Base-by-base conservation (phyloP, 2,113 vertebrate species). In the Percopsis transmontana region DNA sequence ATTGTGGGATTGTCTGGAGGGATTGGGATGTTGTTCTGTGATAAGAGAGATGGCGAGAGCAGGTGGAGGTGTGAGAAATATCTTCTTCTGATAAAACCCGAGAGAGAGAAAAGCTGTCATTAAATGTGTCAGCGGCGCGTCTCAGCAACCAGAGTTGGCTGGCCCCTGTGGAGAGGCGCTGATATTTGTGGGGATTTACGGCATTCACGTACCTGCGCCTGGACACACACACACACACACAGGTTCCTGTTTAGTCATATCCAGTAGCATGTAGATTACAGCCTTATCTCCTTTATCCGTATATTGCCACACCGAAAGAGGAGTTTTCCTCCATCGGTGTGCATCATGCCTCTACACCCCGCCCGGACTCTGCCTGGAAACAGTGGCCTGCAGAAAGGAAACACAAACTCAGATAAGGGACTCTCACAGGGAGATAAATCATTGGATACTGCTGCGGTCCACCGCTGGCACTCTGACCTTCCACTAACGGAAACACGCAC, bases 91-190 rank as follows among this genome's bases (percentile, higher is more conserved):
- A 81, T 85, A 76, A 84, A 81, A 64, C 2, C 2, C 2, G 45
- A 8, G 45, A 16, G 45, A 48, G 45, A 48, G 45, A 48, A 14
- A 53, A 21, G 12, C 21, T 42, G 11, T 53, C 6, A 53, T 19
- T 51, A n/a, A n/a, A n/a, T 76, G 74, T 83, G 76, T 85, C 83
- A 83, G 82, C 57, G 58, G 61, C 24, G 70, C 70, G 69, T 77
- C 78, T 54, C 59, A 54, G 60, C 72, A 63, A 74, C 76, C 76
- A 63, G 67, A 80, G 71, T 73, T 72, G 64, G 55, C 67, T 77
- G 74, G 83, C 80, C 76, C 76, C 77, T 71, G 74, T 77, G 70
- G 82, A 69, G 44, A 70, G 64, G 65, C 68, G 69, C 64, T 79
- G 50, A 77, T 82, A 84, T 85, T 75, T 72, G 5, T 62, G 74